Evolutionary conservation across 2,888 invertebrate genomes (phyloP).

Genomic region (Stegophylla sp.): DNA sequence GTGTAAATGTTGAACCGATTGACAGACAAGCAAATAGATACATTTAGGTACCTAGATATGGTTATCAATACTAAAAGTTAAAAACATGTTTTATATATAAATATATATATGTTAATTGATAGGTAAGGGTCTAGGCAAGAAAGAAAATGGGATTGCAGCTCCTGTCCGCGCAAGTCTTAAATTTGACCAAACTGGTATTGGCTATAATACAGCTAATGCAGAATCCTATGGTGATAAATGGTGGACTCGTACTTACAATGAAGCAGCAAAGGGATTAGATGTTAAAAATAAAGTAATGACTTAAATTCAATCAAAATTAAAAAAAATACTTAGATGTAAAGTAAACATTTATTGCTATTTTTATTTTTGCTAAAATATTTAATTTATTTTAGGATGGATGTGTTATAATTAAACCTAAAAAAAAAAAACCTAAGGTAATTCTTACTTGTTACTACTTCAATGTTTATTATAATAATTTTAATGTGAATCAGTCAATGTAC

Average conservation of each 20-base stretch:
- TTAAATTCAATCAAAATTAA: not conserved
- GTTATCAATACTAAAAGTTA: not conserved
- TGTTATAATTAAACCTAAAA: constrained; percentile 45
- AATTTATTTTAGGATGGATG: constrained; percentile 23
- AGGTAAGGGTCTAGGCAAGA: constrained; percentile 86
- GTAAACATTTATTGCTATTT: not conserved
- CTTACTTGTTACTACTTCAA: not conserved
- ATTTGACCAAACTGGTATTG: constrained; percentile 79
- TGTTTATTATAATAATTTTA: no score
- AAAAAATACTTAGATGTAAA: not conserved
- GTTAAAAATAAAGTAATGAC: constrained; percentile 50
- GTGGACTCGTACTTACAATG: constrained; percentile 72
- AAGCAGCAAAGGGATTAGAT: constrained; percentile 52
- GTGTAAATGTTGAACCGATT: constrained; percentile 41
- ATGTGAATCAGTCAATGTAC: no score
- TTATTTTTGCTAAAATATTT: no score
- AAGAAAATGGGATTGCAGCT: constrained; percentile 78
- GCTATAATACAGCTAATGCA: constrained; percentile 75
- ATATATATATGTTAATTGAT: constrained; percentile 61
- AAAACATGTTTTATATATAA: not conserved
- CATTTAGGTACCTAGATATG: constrained; percentile 25
- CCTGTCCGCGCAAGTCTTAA: constrained; percentile 82
- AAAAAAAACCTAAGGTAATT: constrained; percentile 41
- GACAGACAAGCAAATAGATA: constrained; percentile 48
- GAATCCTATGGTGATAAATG: constrained; percentile 78